A percentile compares a stretch with the other conserved stretches of the same genome.
Evolutionary conservation across 2,797 vertebrate species (phyloP).

Genomic region (Parauchenoglanis ngamensis): DNA sequence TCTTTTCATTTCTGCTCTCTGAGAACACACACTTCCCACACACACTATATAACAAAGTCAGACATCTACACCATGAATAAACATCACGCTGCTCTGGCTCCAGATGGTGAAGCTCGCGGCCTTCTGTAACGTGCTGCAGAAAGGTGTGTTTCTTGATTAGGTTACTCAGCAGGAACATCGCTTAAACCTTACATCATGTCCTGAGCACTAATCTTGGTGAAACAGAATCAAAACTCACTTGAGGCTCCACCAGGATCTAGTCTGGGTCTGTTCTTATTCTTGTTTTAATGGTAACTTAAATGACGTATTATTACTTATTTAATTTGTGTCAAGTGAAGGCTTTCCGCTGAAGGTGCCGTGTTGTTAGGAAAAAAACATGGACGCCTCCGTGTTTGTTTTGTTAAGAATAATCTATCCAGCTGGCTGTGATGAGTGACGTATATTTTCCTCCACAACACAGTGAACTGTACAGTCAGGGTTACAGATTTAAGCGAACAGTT

Average conservation of each 20-base stretch:
- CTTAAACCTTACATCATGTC: neutral
- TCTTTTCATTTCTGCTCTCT: neutral
- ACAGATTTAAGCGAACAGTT: too few species aligned
- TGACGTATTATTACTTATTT: neutral
- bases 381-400: too few species aligned
- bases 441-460: too few species aligned
- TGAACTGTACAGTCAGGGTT: too few species aligned
- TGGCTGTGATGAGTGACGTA: too few species aligned
- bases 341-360: neutral
- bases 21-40: neutral
- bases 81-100: neutral
- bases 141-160: slow-evolving; percentile 2
- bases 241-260: neutral
- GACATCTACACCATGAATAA: slow-evolving; percentile 24
- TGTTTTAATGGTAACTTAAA: neutral
- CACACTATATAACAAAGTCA: neutral
- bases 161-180: slow-evolving; percentile 10
- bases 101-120: slow-evolving; percentile 14
- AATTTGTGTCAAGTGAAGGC: neutral
- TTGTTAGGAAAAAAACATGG: neutral
- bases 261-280: neutral
- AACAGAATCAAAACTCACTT: neutral
- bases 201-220: neutral
- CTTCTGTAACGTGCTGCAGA: neutral
- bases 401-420: too few species aligned